A percentile compares a stretch with the other conserved stretches of the same genome.
Evolutionary conservation across 2,113 vertebrate genomes (phyloP).

Genomic region (Terrapene triunguis): DNA sequence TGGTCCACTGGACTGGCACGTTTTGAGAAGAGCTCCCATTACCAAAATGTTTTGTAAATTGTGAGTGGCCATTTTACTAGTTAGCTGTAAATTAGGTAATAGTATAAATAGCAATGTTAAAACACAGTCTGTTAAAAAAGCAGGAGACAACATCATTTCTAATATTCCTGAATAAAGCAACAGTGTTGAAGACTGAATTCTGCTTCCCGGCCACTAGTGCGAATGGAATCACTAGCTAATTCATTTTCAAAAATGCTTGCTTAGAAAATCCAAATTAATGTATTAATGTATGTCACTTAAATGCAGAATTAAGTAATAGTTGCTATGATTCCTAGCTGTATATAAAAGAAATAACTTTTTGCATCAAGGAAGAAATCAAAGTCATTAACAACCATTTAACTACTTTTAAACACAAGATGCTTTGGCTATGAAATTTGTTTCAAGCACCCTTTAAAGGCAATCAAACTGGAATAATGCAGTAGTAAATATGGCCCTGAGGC

Average conservation of each 20-base stretch:
- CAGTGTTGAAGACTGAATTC: background rate
- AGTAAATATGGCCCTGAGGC: background rate
- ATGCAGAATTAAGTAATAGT: background rate
- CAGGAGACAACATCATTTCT: background rate
- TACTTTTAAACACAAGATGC: background rate
- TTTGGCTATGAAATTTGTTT: background rate
- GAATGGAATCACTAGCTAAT: background rate
- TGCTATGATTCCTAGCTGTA: background rate
- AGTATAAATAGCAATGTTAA: background rate
- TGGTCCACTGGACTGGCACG: too few species aligned
- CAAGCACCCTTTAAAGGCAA: background rate
- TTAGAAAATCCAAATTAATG: background rate
- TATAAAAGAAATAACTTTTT: background rate
- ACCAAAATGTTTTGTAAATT: background rate
- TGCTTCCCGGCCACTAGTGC: background rate
- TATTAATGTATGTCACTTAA: background rate
- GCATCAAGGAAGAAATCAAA: background rate
- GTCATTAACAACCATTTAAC: background rate
- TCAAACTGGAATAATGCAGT: background rate
- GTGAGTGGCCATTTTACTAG: background rate
- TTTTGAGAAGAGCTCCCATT: background rate
- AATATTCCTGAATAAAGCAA: background rate
- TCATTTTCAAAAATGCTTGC: background rate
- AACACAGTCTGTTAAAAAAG: background rate
- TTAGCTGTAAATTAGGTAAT: background rate